Percentiles rank a stretch among this genome's conserved stretches.
Conservation (phyloP, 2,797 vertebrate species). For the Poliocrania exsul region DNA sequence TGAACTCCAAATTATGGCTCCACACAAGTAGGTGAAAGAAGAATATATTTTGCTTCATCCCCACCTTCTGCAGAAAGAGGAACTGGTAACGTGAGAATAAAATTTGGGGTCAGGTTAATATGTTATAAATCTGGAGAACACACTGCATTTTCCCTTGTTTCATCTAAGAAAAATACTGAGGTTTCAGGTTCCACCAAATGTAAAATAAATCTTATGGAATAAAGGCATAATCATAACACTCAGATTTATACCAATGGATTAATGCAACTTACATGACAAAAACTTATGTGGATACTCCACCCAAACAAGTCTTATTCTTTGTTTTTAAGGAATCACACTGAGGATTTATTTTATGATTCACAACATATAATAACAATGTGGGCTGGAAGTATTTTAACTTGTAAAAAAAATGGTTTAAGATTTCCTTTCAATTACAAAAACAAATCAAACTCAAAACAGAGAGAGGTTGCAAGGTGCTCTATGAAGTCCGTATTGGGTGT, state of each 20-base stretch:
- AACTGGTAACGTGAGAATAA: neutral
- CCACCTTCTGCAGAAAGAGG: neutral
- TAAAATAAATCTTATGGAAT: constrained; percentile 7
- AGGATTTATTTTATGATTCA: constrained; percentile 20
- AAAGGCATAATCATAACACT: constrained; percentile 2
- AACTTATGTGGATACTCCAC: neutral
- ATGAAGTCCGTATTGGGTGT: neutral
- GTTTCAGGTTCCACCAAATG: neutral
- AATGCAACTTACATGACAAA: neutral
- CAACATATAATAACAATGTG: neutral
- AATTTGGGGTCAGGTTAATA: neutral
- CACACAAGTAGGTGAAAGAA: neutral
- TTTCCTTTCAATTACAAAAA: neutral
- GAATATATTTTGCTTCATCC: neutral
- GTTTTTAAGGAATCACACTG: neutral
- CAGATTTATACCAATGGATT: constrained; percentile 8
- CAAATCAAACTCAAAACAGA: neutral
- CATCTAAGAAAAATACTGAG: neutral
- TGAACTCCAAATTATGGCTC: neutral
- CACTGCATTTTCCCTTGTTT: neutral
- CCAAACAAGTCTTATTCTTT: neutral
- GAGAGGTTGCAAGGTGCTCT: neutral
- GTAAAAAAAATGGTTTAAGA: neutral
- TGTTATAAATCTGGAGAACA: neutral
- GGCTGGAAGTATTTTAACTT: neutral